Conservation (phyloP, 2,888 invertebrate genomes). For the Drosophila koepferae region DNA sequence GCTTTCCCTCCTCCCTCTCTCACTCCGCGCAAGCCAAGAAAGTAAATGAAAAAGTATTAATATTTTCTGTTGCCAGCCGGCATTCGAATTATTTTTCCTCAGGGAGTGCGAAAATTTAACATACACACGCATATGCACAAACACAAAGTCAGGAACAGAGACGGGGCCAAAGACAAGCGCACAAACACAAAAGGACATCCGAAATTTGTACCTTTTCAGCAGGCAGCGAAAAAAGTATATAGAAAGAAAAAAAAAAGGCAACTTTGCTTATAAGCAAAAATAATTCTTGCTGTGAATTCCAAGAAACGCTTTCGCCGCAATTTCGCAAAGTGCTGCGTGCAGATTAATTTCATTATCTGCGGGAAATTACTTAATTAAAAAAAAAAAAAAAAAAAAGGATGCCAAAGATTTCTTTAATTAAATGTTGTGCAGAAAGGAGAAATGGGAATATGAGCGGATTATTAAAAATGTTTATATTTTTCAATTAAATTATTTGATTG, state of each 20-base stretch:
- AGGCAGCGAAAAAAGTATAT: slow-evolving; percentile 58
- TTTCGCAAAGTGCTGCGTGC: slow-evolving; percentile 6
- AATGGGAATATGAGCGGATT: neutral
- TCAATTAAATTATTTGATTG: neutral
- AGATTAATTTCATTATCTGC: neutral
- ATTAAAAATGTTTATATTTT: neutral
- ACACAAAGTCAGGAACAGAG: neutral
- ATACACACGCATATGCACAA: slow-evolving; percentile 25
- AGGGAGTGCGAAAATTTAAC: slow-evolving; percentile 59
- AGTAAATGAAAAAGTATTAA: slow-evolving; percentile 78
- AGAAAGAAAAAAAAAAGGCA: neutral
- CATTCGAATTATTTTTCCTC: slow-evolving; percentile 69
- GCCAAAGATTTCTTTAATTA: neutral
- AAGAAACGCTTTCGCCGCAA: slow-evolving; percentile 38
- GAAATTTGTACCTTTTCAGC: slow-evolving; percentile 64
- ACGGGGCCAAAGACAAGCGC: neutral
- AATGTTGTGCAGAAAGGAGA: neutral
- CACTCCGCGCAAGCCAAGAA: slow-evolving; percentile 9
- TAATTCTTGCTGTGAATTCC: slow-evolving; percentile 43
- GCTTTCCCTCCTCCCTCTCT: neutral
- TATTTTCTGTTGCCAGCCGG: slow-evolving; percentile 53
- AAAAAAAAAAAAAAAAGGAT: too few species aligned
- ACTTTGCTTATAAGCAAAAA: slow-evolving; percentile 40
- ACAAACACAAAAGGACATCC: slow-evolving; percentile 56
- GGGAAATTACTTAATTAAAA: neutral